Base-by-base conservation (phyloP, 2,888 invertebrate species). In the Rhingia rostrata region DNA sequence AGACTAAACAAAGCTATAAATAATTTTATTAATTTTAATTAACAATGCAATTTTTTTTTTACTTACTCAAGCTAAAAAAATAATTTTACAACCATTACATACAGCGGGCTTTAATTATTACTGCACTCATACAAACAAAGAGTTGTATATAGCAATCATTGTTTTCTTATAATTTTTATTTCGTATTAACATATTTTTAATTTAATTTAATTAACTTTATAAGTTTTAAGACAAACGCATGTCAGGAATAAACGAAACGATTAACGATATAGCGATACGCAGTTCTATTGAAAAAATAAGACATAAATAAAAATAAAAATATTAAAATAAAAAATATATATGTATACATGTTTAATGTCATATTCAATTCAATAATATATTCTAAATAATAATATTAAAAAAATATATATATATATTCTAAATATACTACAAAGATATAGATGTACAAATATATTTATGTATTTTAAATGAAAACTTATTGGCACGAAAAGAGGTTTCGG, bases 341-440 rank as follows among this genome's bases (percentile, higher is more conserved):
- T 49, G 39, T 39, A 14, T 43, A 72, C 7, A 56, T 22, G 22
- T 22, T 22, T 22, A 22, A 22, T 22, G 22, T 22, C 35, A 67
- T 51, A 56, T 67, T 45, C 45, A 45, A 67, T 45, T 35, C 10
- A 70, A 33, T 70, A 70, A 32, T 41, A 66, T 53, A 66, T 66
- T 70, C 58, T 51, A 49, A 70, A 70, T 51, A 69, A 33, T 70
- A 70, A 32, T 41, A 66, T 53, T 54, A 53, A 60, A 22, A 22
- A 22, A 22, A 22, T n/a, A n/a, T n/a, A n/a, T n/a, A 22, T 60
- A 32, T 41, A 66, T 53, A 66, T 66, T 70, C 58, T 51, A 49
- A 70, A 70, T 51, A 69, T 32, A 56, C 45, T 45, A 41, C 54
- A 67, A 53, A 7, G n/a, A n/a, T 39, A 37, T 37, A 37, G 12